A percentile compares a stretch with the other conserved stretches of the same genome.
phyloP scores from a whole-genome alignment of 2,888 invertebrate genomes.

The Athetis lepigone region DNA sequence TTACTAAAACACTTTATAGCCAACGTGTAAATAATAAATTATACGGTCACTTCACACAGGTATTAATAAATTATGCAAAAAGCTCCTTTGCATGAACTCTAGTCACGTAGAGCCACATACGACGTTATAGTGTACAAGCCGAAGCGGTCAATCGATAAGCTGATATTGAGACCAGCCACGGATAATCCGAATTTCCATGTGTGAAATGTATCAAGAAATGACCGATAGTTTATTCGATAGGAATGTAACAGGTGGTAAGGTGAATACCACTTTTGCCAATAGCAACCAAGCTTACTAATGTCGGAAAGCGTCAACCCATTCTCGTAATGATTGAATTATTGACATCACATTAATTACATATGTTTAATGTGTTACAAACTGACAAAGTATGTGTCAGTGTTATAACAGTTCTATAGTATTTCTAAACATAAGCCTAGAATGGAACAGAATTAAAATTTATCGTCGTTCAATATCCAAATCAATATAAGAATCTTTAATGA shows the following conservation, averaged over 20 bases:
- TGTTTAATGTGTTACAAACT: no score
- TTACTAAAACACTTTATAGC: constrained; percentile 48
- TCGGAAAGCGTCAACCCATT: no score
- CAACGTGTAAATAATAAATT: constrained; percentile 56
- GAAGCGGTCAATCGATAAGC: constrained; percentile 56
- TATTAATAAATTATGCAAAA: constrained; percentile 73
- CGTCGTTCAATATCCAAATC: no score
- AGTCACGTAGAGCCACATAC: constrained; percentile 65
- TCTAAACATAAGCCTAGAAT: no score
- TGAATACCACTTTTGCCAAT: no score
- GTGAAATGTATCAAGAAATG: not conserved
- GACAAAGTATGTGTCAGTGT: no score
- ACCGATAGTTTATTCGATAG: not conserved
- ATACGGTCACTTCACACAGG: constrained; percentile 67
- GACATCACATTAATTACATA: no score
- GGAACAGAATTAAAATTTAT: no score
- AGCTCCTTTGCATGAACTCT: constrained; percentile 63
- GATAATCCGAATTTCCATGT: not conserved
- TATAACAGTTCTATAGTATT: no score
- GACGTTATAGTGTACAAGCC: constrained; percentile 48
- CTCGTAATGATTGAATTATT: no score
- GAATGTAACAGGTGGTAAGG: not conserved
- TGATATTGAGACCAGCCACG: constrained; percentile 16
- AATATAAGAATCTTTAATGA: no score
- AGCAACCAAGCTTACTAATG: no score